Evolutionary conservation across 2,888 invertebrate species (phyloP).

Genomic region (Fragum sueziense): DNA sequence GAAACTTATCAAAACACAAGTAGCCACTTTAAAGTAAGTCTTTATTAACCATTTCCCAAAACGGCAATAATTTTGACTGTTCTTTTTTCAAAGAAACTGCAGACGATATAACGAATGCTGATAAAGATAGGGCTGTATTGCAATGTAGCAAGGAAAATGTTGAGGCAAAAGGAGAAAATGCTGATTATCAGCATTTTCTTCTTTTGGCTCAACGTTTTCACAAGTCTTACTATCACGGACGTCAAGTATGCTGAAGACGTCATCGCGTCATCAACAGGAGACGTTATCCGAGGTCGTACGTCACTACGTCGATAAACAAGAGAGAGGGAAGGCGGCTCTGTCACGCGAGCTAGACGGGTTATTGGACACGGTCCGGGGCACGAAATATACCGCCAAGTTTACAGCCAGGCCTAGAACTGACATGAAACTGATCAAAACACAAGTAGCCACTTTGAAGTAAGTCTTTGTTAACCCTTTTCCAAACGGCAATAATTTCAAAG

Average conservation of each 20-base stretch:
- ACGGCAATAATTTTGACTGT: too few relatives aligned
- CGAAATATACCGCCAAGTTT: slow-evolving; percentile 36
- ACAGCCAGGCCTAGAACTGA: slow-evolving; percentile 41
- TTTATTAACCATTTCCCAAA: neutral
- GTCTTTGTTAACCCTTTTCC: too few relatives aligned
- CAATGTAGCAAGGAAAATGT: too few relatives aligned
- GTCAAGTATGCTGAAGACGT: slow-evolving; percentile 55
- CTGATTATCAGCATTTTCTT: too few relatives aligned
- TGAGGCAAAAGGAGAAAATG: too few relatives aligned
- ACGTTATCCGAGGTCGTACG: slow-evolving; percentile 62
- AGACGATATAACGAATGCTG: too few relatives aligned
- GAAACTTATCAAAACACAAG: slow-evolving; percentile 59
- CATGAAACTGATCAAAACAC: slow-evolving; percentile 56
- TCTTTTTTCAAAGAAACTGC: too few relatives aligned
- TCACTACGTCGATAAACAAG: slow-evolving; percentile 66
- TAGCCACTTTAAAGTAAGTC: slow-evolving; percentile 62
- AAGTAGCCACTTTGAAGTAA: slow-evolving; percentile 64
- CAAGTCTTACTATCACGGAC: too few relatives aligned
- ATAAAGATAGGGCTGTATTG: too few relatives aligned
- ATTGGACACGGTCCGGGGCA: slow-evolving; percentile 46
- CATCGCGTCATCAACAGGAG: slow-evolving; percentile 46
- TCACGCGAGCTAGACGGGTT: slow-evolving; percentile 63
- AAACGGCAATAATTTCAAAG: too few relatives aligned
- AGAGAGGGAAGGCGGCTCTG: slow-evolving; percentile 61
- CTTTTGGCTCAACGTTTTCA: too few relatives aligned